Base-by-base conservation (phyloP, 1,140 invertebrate genomes). In the Rhagoletis pomonella region DNA sequence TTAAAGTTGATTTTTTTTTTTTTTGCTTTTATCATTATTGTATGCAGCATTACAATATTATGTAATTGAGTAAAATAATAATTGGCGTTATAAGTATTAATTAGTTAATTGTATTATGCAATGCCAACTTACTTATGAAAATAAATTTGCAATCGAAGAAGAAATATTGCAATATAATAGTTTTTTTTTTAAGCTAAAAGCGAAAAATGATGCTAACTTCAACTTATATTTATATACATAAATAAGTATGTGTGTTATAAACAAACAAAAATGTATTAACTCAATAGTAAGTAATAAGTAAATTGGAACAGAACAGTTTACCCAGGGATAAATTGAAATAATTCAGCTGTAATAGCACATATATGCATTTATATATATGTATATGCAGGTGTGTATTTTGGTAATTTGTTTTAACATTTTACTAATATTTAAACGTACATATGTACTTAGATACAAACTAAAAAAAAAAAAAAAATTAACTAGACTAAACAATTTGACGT, bases 11-110 rank as follows among this genome's bases (percentile, higher is more conserved):
- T 47, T n/a, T 73, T 73, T 73, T 55, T n/a, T 73, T 44, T 73
- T 42, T 47, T n/a, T 44, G 42, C 39, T 44, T 47, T 73, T 17
- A 62, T 44, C 42, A 73, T 73, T 65, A 65, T 62, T 62, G 60
- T 62, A 17, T 67, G n/a, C 7, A 59, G 39, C 39, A 29, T 29
- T 29, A 29, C 29, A 29, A 42, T 67, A 39, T 73, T 73, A 1
- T 14, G 17, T 73, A 73, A 29, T 67, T 67, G 42, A 44, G 67
- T 81, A 50, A 62, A 62, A 81, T 67, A 50, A 81, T 81, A 55
- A 81, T 81, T 81, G 73, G n/a, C 73, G 44, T 81, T 81, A 81
- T 55, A 55, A 81, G 19, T 81, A 81, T 19, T 73, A 73, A 55
- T 81, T 81, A 81, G 10, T 81, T 81, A 55, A 19, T 55, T 81